These are phyloP conservation scores for Pogonophryne albipinna DNA, from an alignment of 2,797 vertebrate species.

Conservation along the genomic window DNA sequence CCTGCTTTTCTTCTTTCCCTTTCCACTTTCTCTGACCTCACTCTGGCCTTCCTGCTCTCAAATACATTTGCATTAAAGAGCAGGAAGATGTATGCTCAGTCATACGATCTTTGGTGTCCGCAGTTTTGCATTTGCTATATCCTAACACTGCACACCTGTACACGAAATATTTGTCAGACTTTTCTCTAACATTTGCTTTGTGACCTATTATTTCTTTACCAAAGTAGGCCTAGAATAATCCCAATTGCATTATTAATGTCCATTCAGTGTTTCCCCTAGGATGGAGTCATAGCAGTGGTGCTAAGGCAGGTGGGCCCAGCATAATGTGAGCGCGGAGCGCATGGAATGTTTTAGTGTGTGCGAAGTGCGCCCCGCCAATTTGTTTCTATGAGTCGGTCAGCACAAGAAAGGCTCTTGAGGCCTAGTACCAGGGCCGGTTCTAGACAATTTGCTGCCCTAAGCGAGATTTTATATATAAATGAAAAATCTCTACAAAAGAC, in stretches of 20 bases:
- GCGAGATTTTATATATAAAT: too few species aligned
- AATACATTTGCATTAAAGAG: slow-evolving; percentile 51
- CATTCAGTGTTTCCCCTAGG: too few species aligned
- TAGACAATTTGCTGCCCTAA: too few species aligned
- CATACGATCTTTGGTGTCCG: neutral
- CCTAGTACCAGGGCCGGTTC: too few species aligned
- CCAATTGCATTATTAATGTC: neutral
- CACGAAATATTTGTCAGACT: neutral
- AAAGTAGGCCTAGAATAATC: neutral
- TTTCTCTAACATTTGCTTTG: neutral
- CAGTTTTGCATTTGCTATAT: slow-evolving; percentile 2
- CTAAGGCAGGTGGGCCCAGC: too few species aligned
- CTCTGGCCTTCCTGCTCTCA: slow-evolving; percentile 34
- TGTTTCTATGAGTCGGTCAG: too few species aligned
- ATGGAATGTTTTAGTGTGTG: too few species aligned
- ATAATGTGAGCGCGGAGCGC: too few species aligned
- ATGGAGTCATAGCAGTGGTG: too few species aligned
- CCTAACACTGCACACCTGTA: neutral
- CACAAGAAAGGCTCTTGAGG: too few species aligned
- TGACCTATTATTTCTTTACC: neutral
- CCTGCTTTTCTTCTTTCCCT: neutral
- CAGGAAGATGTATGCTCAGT: slow-evolving; percentile 11
- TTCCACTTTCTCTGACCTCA: neutral
- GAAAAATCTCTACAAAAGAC: too few species aligned
- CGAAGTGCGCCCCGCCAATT: too few species aligned